phyloP scores from a whole-genome alignment of 92 coral and sea anemone species.

The Palythoa grandis region DNA sequence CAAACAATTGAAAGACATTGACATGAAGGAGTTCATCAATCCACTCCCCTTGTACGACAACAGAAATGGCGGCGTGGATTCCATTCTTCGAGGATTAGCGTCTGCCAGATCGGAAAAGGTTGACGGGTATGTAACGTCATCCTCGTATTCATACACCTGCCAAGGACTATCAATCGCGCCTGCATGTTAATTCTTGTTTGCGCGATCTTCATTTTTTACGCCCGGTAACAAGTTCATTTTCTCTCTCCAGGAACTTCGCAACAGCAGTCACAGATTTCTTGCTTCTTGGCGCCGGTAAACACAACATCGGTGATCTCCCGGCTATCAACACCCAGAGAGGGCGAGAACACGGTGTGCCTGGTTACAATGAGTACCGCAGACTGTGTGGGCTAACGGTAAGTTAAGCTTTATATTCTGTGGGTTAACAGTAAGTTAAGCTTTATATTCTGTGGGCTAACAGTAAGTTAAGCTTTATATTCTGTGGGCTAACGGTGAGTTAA shows the following conservation, averaged over 20 bases:
- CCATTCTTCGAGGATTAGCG: conserved; percentile 55
- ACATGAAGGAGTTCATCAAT: conserved; percentile 52
- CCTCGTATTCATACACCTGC: not conserved
- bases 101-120: conserved; percentile 28
- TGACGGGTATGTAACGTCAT: conserved; percentile 54
- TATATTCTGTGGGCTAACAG: not conserved
- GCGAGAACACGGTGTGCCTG: conserved; percentile 30
- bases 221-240: not conserved
- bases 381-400: conserved; percentile 36
- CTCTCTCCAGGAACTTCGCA: conserved; percentile 14
- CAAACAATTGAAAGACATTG: conserved; percentile 32
- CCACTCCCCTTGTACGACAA: conserved; percentile 57
- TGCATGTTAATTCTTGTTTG: not conserved
- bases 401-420: not conserved
- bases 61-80: conserved; percentile 50
- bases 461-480: not conserved
- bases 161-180: not conserved
- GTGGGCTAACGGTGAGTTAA: conserved; percentile 26
- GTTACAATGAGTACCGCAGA: conserved; percentile 21
- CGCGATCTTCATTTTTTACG: not conserved
- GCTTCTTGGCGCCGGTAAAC: conserved; percentile 16
- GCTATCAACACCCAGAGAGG: conserved; percentile 43
- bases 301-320: conserved; percentile 21
- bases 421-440: not conserved
- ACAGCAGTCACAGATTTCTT: conserved; percentile 28